Evolutionary conservation across 2,888 invertebrate species (phyloP).

Genomic region (Patella depressa): DNA sequence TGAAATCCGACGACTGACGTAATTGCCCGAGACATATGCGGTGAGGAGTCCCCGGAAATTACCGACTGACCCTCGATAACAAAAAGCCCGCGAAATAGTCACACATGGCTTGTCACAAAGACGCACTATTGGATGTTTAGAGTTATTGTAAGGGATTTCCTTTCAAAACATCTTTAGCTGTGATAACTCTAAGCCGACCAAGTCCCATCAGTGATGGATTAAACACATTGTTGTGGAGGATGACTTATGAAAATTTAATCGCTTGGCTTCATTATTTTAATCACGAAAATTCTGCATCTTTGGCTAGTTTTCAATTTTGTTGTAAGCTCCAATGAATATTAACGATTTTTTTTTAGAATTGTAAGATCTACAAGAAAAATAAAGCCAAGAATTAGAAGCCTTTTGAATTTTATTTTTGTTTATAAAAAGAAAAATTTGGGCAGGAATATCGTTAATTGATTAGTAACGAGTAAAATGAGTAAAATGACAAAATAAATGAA

Average conservation of each 20-base stretch:
- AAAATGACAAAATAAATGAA: too few relatives aligned
- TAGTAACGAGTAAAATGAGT: too few relatives aligned
- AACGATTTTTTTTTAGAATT: too few relatives aligned
- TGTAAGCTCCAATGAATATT: too few relatives aligned
- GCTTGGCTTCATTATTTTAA: background rate
- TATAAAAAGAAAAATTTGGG: too few relatives aligned
- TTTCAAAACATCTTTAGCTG: slow-evolving; percentile 1
- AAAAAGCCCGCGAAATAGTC: slow-evolving; percentile 29
- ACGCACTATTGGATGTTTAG: background rate
- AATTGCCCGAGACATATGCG: slow-evolving; percentile 24
- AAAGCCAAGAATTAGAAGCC: too few relatives aligned
- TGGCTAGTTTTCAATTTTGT: too few relatives aligned
- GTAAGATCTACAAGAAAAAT: too few relatives aligned
- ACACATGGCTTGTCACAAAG: slow-evolving; percentile 14
- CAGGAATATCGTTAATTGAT: too few relatives aligned
- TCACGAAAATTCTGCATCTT: too few relatives aligned
- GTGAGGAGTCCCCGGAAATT: slow-evolving; percentile 26
- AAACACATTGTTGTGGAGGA: background rate
- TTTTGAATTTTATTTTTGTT: too few relatives aligned
- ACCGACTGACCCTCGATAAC: slow-evolving; percentile 12
- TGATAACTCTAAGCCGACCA: background rate
- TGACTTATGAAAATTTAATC: slow-evolving; percentile 2
- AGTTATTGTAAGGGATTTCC: slow-evolving; percentile 12
- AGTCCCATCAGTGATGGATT: background rate
- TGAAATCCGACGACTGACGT: slow-evolving; percentile 29